Conservation (phyloP, 2,113 vertebrate genomes). For the Felis catus region DNA sequence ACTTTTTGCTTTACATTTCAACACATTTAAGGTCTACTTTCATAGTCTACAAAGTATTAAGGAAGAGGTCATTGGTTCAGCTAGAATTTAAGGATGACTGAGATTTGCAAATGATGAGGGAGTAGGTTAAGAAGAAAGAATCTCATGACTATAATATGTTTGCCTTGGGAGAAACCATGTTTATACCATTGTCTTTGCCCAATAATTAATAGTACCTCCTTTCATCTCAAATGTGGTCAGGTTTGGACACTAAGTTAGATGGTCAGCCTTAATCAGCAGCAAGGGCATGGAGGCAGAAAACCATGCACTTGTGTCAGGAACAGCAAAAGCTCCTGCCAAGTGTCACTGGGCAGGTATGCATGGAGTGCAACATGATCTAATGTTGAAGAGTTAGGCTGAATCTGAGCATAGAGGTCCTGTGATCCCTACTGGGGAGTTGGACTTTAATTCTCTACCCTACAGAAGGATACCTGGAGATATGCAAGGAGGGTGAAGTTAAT, state of each 20-base stretch:
- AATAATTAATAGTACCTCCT: not conserved
- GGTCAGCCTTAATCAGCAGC: not conserved
- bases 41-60: not conserved
- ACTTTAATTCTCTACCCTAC: not conserved
- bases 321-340: not conserved
- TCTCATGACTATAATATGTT: not conserved
- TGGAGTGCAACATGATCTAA: too few species aligned
- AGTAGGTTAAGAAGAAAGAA: not conserved
- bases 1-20: not conserved
- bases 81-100: not conserved
- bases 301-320: not conserved
- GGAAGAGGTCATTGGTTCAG: not conserved
- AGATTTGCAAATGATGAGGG: not conserved
- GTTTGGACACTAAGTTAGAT: not conserved
- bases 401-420: not conserved
- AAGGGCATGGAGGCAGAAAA: not conserved
- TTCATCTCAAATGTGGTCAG: not conserved
- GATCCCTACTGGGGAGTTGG: not conserved
- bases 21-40: not conserved
- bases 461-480: too few species aligned
- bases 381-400: not conserved
- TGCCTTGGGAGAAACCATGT: not conserved
- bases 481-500: not conserved
- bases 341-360: not conserved
- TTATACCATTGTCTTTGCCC: not conserved